phyloP scores from a whole-genome alignment of 2,888 invertebrate species.

The Cheilosia vulpina region DNA sequence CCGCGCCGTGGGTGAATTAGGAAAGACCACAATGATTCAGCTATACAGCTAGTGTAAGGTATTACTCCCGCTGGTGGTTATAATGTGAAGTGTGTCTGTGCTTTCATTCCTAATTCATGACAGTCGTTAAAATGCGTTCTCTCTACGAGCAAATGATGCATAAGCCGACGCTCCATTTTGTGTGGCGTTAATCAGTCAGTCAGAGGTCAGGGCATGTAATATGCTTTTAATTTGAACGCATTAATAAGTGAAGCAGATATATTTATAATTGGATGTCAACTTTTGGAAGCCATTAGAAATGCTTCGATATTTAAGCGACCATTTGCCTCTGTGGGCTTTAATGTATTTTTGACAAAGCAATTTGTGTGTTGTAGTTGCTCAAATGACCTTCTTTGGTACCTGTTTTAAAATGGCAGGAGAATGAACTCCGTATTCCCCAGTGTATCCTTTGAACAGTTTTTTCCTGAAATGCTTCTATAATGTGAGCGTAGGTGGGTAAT shows the following conservation, averaged over 20 bases:
- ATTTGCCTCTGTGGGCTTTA: no score
- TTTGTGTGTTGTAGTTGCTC: no score
- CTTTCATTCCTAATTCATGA: constrained; percentile 23
- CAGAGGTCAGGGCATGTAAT: constrained; percentile 15
- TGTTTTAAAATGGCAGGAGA: no score
- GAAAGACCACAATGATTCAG: constrained; percentile 6
- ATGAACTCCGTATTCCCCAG: no score
- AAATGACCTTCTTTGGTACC: no score
- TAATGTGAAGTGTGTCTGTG: constrained; percentile 13
- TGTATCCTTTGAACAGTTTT: no score
- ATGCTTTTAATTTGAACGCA: constrained; percentile 14
- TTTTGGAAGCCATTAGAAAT: no score
- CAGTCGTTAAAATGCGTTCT: constrained; percentile 2
- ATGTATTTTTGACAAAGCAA: no score
- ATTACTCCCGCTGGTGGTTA: neutral
- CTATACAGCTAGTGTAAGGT: constrained; percentile 13
- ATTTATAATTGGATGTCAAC: neutral
- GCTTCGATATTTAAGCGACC: no score
- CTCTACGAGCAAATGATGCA: neutral
- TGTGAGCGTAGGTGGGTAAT: no score
- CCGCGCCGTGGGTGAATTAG: neutral
- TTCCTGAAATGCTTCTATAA: no score
- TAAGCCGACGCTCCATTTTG: neutral
- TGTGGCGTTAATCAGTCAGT: constrained; percentile 7
- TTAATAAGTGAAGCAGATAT: neutral